Percentiles rank a stretch among this genome's conserved stretches.
These are phyloP conservation scores for Todiramphus chloris DNA, from an alignment of 2,113 vertebrate species.

Conservation along the genomic window DNA sequence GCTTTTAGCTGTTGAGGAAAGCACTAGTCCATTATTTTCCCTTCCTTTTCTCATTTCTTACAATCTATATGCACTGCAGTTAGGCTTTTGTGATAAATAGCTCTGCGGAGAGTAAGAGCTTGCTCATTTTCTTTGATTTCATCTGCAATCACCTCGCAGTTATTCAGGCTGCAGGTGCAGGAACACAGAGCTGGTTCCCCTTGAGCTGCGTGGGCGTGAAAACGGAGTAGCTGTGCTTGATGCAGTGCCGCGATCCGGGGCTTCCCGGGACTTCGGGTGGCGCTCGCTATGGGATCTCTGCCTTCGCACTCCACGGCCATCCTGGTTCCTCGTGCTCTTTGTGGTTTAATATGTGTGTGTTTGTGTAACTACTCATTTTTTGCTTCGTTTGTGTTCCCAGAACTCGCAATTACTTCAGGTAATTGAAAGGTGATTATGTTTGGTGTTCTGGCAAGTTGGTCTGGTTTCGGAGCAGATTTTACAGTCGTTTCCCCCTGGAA, in stretches of 20 bases:
- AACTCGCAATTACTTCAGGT: not conserved
- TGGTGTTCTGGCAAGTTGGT: not conserved
- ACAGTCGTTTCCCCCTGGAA: not conserved
- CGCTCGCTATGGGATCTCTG: not conserved
- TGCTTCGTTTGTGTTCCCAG: not conserved
- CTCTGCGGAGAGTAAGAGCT: slow-evolving; percentile 44
- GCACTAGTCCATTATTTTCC: not conserved
- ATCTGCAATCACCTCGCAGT: slow-evolving; percentile 34
- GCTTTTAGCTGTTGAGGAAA: not conserved
- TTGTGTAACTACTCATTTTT: not conserved
- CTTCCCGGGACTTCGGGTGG: not conserved
- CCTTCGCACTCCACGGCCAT: accelerated
- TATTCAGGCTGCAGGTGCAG: slow-evolving; percentile 27
- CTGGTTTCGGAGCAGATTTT: not conserved
- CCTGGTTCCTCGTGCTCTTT: not conserved
- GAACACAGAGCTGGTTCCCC: not conserved
- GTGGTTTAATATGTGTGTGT: not conserved
- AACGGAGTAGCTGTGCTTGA: not conserved
- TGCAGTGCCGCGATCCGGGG: not conserved
- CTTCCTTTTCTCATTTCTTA: not conserved
- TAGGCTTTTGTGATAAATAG: slow-evolving; percentile 40
- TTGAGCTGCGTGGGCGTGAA: not conserved
- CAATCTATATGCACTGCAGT: not conserved
- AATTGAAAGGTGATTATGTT: not conserved
- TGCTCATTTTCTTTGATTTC: slow-evolving; percentile 35